Evolutionary conservation across 2,113 vertebrate species (phyloP).

Genomic region (Xenopus laevis): DNA sequence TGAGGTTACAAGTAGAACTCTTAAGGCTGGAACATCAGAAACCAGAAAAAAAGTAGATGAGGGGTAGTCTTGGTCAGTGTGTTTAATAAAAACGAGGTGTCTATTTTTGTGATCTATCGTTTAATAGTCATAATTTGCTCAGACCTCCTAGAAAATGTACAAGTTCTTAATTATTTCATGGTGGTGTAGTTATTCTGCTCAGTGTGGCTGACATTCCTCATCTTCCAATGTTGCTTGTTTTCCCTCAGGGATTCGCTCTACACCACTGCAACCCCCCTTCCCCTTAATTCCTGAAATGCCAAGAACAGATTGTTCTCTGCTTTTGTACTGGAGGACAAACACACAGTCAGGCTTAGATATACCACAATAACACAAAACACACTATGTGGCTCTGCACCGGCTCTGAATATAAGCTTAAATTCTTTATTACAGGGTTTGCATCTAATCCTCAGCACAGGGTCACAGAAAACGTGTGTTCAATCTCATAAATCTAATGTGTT

Average conservation of each 20-base stretch:
- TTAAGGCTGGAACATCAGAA: too few relatives aligned
- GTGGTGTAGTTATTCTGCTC: slow-evolving; percentile 30
- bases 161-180: slow-evolving; percentile 38
- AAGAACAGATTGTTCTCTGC: slow-evolving; percentile 42
- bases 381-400: background rate
- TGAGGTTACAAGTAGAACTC: too few relatives aligned
- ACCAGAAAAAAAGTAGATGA: too few relatives aligned
- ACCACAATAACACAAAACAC: slow-evolving; percentile 5
- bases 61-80: too few relatives aligned
- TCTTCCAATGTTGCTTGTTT: slow-evolving; percentile 36
- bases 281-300: slow-evolving; percentile 42
- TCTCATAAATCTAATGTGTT: background rate
- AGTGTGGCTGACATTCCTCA: slow-evolving; percentile 39
- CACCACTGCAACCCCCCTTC: slow-evolving; percentile 17
- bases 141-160: slow-evolving; percentile 26
- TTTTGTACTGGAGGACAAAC: slow-evolving; percentile 29
- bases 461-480: background rate
- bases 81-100: too few relatives aligned
- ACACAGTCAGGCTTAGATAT: background rate
- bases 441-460: background rate
- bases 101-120: too few relatives aligned
- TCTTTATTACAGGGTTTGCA: background rate
- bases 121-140: slow-evolving; percentile 1
- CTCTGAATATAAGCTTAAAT: background rate
- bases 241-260: slow-evolving; percentile 35